Evolutionary conservation across 2,113 vertebrate species (phyloP).

Genomic region (Ranitomeya variabilis): DNA sequence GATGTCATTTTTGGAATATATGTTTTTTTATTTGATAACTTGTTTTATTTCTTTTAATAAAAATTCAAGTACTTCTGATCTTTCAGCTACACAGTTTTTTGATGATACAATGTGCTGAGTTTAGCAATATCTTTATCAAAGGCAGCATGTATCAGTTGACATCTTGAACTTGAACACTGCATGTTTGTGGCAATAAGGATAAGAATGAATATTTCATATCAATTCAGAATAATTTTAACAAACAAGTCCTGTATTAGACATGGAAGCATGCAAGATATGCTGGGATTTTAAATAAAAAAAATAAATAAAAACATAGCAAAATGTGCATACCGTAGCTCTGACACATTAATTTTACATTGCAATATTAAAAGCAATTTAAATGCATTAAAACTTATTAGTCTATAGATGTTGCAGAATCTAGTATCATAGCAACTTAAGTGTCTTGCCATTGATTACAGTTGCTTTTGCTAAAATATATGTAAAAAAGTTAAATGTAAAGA

Average conservation of each 20-base stretch:
- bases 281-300: background rate
- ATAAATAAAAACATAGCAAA: background rate
- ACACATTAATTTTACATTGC: background rate
- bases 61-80: background rate
- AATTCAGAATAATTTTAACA: background rate
- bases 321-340: background rate
- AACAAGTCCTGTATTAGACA: background rate
- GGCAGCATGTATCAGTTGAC: conserved; percentile 22
- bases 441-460: background rate
- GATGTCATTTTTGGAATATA: background rate
- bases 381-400: background rate
- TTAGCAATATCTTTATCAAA: conserved; percentile 28
- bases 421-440: background rate
- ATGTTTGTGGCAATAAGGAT: conserved; percentile 5
- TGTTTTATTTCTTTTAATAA: conserved; percentile 7
- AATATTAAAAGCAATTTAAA: background rate
- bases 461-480: background rate
- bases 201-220: conserved; percentile 2
- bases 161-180: conserved; percentile 23
- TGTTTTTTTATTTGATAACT: background rate
- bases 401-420: background rate
- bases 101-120: conserved; percentile 5
- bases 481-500: background rate
- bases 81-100: conserved; percentile 10
- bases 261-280: background rate